Percentiles rank a stretch among this genome's conserved stretches.
Conservation (phyloP, 2,888 invertebrate species). For the Pyrocoelia pectoralis region DNA sequence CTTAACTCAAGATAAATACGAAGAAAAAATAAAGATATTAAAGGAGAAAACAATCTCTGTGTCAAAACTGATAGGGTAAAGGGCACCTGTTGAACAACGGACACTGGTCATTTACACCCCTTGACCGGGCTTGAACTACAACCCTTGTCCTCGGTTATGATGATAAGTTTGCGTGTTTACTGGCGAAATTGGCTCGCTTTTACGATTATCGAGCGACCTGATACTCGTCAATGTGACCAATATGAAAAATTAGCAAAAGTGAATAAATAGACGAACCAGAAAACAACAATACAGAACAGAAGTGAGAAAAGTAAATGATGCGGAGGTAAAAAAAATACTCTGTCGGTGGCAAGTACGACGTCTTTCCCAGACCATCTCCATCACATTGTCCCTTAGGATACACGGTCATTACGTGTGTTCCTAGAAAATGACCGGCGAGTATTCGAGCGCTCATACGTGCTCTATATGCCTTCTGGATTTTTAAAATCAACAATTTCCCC, state of each 20-base stretch:
- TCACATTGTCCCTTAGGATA: conserved; percentile 39
- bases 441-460: conserved; percentile 35
- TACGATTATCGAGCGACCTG: background rate
- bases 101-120: conserved; percentile 44
- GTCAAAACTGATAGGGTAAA: conserved; percentile 32
- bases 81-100: conserved; percentile 45
- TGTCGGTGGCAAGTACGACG: conserved; percentile 38
- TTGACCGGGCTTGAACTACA: conserved; percentile 40
- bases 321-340: conserved; percentile 41
- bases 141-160: conserved; percentile 37
- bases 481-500: conserved; percentile 17
- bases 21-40: background rate
- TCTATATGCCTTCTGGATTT: conserved; percentile 26
- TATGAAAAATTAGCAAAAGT: conserved; percentile 6
- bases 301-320: conserved; percentile 30
- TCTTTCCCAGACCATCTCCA: conserved; percentile 41
- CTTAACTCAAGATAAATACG: background rate
- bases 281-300: conserved; percentile 13
- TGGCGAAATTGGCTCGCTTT: conserved; percentile 4
- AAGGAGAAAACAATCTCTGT: background rate
- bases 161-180: conserved; percentile 34
- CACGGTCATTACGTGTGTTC: conserved; percentile 37
- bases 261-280: conserved; percentile 11
- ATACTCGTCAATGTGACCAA: background rate
- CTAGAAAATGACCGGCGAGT: conserved; percentile 37